Evolutionary conservation across 2,113 vertebrate species (phyloP), one percentile per base, ranked within the genome.

Genomic region (Siphamia tubifer): DNA sequence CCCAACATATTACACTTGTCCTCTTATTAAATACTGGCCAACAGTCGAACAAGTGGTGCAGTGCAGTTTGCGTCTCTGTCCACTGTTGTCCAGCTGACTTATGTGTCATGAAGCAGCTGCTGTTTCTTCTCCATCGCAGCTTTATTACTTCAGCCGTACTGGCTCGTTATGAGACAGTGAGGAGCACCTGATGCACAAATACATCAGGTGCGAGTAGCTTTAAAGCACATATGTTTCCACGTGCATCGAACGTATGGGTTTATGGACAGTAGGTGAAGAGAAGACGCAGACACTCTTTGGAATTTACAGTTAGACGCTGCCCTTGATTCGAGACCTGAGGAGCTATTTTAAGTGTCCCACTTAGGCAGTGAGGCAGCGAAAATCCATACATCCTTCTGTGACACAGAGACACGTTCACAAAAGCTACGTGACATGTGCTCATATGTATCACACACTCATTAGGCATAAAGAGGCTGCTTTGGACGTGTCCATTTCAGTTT

Each of bases 341-440:
- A 81, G 79, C 63, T 82, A 86, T 88, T 88, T 73, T 64, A 36
- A 85, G 68, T 88, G 91, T 75, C 88, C 90, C 72, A 92, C 74
- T 92, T 93, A 88, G 62, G 79, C 84, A 89, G 45, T 56, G 84
- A 92, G 80, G 90, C 88, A 89, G 75, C 72, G 85, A 77, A 65
- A 74, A 74, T 79, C 79, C 69, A 85, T 74, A 84, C 81, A 81
- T 86, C 67, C 78, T 66, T 77, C 56, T 68, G 63, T 71, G 66
- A 20, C 66, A 63, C 25, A 15, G 53, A 70, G 43, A 72, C 39
- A 43, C 31, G 51, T 6, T 51, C 12, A 64, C 25, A 68, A 36
- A 56, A 38, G 19, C 55, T 31, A 17, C 15, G n/a, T 35, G 30
- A 52, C 17, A 28, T 25, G 45, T 9, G 2, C 16, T 16, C 27